phyloP scores from a whole-genome alignment of 1,140 invertebrate species.

The Musca domestica region DNA sequence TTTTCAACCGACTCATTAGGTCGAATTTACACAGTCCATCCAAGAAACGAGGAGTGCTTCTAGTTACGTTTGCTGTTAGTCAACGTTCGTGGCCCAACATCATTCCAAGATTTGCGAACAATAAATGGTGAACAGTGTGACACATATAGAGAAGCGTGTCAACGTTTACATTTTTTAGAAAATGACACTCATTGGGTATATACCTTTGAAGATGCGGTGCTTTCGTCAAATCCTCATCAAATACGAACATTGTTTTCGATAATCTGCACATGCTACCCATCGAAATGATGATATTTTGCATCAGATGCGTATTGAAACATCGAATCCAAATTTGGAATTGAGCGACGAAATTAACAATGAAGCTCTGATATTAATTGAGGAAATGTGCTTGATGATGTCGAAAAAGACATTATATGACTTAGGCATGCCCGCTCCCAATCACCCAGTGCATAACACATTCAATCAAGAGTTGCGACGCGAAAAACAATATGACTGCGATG shows the following conservation, averaged over 20 bases:
- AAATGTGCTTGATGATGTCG: neutral
- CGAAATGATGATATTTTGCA: neutral
- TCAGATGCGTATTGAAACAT: neutral
- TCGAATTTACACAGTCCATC: constrained; percentile 11
- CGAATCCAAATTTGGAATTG: neutral
- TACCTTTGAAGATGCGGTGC: neutral
- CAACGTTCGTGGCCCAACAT: constrained; percentile 18
- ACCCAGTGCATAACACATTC: neutral
- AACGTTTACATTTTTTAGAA: constrained; percentile 31
- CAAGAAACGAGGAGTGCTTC: constrained; percentile 4
- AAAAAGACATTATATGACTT: neutral
- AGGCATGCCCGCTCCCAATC: neutral
- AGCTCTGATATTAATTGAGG: neutral
- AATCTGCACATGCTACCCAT: neutral
- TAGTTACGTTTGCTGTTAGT: constrained; percentile 7
- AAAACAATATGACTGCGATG: neutral
- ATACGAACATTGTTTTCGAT: neutral
- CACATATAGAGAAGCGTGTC: constrained; percentile 49
- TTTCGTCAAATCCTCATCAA: neutral
- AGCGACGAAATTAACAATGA: neutral
- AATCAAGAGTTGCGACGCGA: neutral
- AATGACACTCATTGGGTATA: constrained; percentile 7
- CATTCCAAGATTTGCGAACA: constrained; percentile 20
- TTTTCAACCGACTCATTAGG: neutral
- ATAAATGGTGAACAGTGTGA: constrained; percentile 12